A percentile compares a stretch with the other conserved stretches of the same genome.
Evolutionary conservation across 2,888 invertebrate species (phyloP).

Genomic region (Stomorhina lunata): DNA sequence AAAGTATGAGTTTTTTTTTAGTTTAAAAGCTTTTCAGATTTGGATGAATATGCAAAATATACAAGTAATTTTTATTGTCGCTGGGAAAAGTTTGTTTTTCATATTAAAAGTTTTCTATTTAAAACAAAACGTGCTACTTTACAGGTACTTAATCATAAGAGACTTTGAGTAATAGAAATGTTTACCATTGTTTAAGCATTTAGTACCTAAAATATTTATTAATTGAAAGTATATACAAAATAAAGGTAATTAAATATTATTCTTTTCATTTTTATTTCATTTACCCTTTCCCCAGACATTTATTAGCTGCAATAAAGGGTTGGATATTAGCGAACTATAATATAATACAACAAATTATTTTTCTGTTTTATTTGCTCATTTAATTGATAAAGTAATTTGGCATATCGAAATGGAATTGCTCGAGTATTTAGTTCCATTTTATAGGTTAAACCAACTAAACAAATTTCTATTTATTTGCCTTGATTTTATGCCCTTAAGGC

Average conservation of each 20-base stretch:
- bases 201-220: constrained; percentile 5
- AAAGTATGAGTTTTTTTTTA: background rate
- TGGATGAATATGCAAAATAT: background rate
- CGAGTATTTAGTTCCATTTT: background rate
- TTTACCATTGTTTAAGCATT: background rate
- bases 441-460: background rate
- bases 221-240: background rate
- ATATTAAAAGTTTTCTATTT: background rate
- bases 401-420: background rate
- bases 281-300: background rate
- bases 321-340: no score
- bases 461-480: background rate
- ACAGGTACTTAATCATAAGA: background rate
- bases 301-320: background rate
- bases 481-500: background rate
- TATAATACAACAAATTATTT: no score
- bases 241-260: background rate
- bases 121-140: background rate
- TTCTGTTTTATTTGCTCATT: background rate
- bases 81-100: background rate
- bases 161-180: background rate
- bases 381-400: constrained; percentile 26
- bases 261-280: background rate
- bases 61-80: background rate
- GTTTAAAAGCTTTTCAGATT: background rate